Base-by-base conservation (phyloP, 2,797 vertebrate genomes). In the Takifugu rubripes region DNA sequence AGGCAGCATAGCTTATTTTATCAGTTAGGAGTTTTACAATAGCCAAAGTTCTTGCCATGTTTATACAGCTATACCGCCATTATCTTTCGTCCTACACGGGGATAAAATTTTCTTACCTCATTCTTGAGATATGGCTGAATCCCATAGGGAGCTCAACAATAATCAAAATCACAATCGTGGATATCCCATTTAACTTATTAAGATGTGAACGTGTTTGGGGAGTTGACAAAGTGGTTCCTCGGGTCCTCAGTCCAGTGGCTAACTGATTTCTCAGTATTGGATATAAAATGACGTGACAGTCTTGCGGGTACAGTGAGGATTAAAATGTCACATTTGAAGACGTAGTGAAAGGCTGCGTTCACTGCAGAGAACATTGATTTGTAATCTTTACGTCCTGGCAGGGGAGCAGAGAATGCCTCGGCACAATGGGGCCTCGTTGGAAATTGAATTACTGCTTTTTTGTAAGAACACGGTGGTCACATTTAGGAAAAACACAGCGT, bases 401-500 rank as follows among this genome's bases (percentile, higher is more conserved):
- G 77, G 83, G 76, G 82, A 86, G 78, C 77, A 50, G 56, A 66
- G 66, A 21, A n/a, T 0, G 6, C 59, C 78, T 74, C 84, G 68
- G 63, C 66, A 67, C 72, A 83, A 66, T 57, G 59, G 59, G 79
- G 81, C 77, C 79, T 71, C 62, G 65, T 75, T 89, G 85, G 85
- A 91, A 90, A 90, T 90, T 89, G 61, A 91, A 89, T 91, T 87
- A 90, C 66, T 57, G 58, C 54, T 77, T 67, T 75, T 85, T 66
- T 72, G 79, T 66, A 79, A 65, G 51, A 68, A 61, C 75, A 77
- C 56, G 59, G 74, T 85, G 77, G 78, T 82, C 82, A 82, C 59
- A 56, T 85, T 67, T 60, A 52, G 69, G 69, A 79, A 68, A 69
- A 81, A 72, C 21, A 25, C 66, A 66, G 46, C 76, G 72, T 69